These are phyloP conservation scores for Mesorhabditis sp. DNA, from an alignment of 2,888 invertebrate genomes.

Conservation along the genomic window DNA sequence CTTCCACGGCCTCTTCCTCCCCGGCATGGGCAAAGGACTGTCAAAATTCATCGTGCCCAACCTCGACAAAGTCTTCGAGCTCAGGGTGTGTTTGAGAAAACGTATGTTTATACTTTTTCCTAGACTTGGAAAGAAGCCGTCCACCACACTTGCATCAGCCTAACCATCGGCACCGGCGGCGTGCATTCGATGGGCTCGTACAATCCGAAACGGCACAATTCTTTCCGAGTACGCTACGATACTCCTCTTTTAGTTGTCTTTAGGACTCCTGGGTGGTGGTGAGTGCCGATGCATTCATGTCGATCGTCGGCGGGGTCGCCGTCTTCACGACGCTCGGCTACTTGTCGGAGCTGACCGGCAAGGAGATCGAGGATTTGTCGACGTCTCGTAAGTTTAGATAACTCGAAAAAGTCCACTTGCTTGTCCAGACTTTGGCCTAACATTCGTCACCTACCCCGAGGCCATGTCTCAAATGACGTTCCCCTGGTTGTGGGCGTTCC, in stretches of 20 bases:
- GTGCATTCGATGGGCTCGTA: constrained; percentile 46
- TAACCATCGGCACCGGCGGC: constrained; percentile 50
- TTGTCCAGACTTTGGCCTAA: constrained; percentile 58
- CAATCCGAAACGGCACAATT: constrained; percentile 43
- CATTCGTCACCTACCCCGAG: constrained; percentile 59
- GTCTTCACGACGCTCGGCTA: constrained; percentile 43
- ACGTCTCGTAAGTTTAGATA: background rate
- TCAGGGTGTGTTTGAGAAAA: background rate
- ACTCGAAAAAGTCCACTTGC: no score
- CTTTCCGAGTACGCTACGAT: constrained; percentile 26
- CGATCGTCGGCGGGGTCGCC: constrained; percentile 36
- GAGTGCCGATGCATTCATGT: constrained; percentile 45
- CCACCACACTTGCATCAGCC: constrained; percentile 47
- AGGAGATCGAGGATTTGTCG: constrained; percentile 26
- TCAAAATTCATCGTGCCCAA: constrained; percentile 45
- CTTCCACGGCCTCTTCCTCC: constrained; percentile 44
- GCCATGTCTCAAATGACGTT: constrained; percentile 57
- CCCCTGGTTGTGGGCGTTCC: constrained; percentile 58
- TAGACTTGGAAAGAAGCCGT: constrained; percentile 47
- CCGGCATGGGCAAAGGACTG: constrained; percentile 43
- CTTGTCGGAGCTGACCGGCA: constrained; percentile 25
- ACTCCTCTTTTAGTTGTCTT: background rate
- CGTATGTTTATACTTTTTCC: background rate
- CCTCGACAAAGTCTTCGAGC: background rate
- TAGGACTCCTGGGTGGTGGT: constrained; percentile 48